Conservation (phyloP, 2,888 invertebrate genomes). For the Lapara coniferarum region DNA sequence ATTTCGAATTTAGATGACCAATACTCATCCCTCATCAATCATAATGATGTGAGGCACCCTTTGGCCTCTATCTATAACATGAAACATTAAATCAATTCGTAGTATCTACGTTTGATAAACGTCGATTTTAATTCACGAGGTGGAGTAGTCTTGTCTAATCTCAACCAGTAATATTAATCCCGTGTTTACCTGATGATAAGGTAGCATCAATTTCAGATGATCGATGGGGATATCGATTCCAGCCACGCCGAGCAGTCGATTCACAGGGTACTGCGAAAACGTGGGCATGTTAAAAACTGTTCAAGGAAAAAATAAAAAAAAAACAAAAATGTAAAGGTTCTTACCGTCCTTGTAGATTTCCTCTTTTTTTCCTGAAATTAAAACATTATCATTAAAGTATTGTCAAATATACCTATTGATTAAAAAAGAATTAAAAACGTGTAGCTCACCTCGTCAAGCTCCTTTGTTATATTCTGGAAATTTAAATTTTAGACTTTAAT, state of each 20-base stretch:
- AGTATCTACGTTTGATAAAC: slow-evolving; percentile 14
- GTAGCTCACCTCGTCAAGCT: slow-evolving; percentile 63
- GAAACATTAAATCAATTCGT: neutral
- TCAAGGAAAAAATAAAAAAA: neutral
- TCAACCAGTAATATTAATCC: neutral
- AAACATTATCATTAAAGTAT: neutral
- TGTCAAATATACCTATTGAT: neutral
- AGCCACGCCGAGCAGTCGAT: slow-evolving; percentile 73
- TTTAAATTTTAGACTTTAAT: slow-evolving; percentile 32
- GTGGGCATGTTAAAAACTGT: neutral
- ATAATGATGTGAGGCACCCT: no score
- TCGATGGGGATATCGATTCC: slow-evolving; percentile 77
- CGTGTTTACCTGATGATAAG: slow-evolving; percentile 66
- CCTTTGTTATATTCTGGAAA: slow-evolving; percentile 73
- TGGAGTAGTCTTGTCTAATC: slow-evolving; percentile 14
- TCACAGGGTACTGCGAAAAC: slow-evolving; percentile 67
- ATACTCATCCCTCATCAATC: no score
- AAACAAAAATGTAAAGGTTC: no score
- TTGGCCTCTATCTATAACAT: no score
- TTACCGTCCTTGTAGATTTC: slow-evolving; percentile 72
- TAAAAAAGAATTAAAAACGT: neutral
- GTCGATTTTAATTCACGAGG: neutral
- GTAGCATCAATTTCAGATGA: slow-evolving; percentile 68
- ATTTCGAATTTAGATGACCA: no score
- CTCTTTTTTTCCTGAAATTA: slow-evolving; percentile 73